phyloP scores from a whole-genome alignment of 2,888 invertebrate genomes.

The Pristionchus fissidentatus region DNA sequence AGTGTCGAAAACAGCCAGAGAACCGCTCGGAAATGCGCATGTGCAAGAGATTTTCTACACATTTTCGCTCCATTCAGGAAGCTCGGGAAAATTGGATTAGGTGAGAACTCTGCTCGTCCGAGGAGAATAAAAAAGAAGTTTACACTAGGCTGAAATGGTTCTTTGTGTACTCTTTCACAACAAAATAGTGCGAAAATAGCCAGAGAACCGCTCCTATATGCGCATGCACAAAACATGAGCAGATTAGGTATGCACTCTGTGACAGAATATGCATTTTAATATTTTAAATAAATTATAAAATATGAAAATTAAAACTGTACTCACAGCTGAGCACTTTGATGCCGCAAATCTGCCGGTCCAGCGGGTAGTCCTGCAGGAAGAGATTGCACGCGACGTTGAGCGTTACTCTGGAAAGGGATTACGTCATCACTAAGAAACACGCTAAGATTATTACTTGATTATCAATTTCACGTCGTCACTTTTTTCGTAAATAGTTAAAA shows the following conservation, averaged over 20 bases:
- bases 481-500: not conserved
- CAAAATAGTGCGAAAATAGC: too few relatives aligned
- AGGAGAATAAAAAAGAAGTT: too few relatives aligned
- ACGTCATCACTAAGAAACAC: not conserved
- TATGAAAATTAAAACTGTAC: slow-evolving; percentile 77
- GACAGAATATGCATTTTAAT: not conserved
- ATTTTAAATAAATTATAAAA: not conserved
- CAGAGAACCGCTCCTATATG: too few relatives aligned
- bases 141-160: too few relatives aligned
- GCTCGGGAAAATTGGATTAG: too few relatives aligned
- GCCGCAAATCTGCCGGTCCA: slow-evolving; percentile 97
- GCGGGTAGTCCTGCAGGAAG: slow-evolving; percentile 97
- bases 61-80: too few relatives aligned
- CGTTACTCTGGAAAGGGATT: slow-evolving; percentile 78
- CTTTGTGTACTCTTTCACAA: too few relatives aligned
- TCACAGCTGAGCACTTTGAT: slow-evolving; percentile 99
- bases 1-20: too few relatives aligned
- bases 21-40: too few relatives aligned
- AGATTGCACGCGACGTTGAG: slow-evolving; percentile 99
- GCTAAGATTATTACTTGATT: not conserved
- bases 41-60: too few relatives aligned
- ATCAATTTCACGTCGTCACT: not conserved
- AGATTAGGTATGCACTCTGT: not conserved
- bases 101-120: too few relatives aligned
- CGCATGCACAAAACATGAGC: not conserved